Evolutionary conservation across 2,888 invertebrate genomes (phyloP).

Genomic region (Chrysopilus asiliformis): DNA sequence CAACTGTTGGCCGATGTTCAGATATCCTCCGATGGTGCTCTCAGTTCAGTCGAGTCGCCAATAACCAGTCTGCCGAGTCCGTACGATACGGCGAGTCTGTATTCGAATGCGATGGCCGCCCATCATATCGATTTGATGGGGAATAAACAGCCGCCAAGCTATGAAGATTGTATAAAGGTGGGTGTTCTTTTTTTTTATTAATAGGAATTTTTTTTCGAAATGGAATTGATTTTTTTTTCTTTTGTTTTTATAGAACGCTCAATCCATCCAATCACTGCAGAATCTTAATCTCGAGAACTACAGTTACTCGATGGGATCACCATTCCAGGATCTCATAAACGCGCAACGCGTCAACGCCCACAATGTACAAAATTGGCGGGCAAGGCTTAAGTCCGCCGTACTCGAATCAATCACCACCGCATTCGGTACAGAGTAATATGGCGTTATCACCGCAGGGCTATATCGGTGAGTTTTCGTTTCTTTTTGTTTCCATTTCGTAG

Average conservation of each 20-base stretch:
- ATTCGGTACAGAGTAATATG: slow-evolving; percentile 64
- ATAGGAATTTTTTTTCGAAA: too few relatives aligned
- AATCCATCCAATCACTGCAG: slow-evolving; percentile 47
- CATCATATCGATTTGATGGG: slow-evolving; percentile 42
- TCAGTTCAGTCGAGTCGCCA: slow-evolving; percentile 61
- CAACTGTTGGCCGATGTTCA: slow-evolving; percentile 39
- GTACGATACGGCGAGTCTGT: slow-evolving; percentile 70
- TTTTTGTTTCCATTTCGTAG: too few relatives aligned
- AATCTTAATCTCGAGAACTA: slow-evolving; percentile 46
- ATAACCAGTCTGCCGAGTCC: slow-evolving; percentile 64
- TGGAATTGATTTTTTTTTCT: too few relatives aligned
- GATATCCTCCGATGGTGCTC: slow-evolving; percentile 46
- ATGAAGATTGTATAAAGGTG: slow-evolving; percentile 80
- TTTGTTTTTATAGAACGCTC: slow-evolving; percentile 19
- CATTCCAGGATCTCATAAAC: slow-evolving; percentile 33
- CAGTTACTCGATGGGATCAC: slow-evolving; percentile 40
- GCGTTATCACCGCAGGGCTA: slow-evolving; percentile 59
- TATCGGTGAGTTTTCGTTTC: slow-evolving; percentile 43
- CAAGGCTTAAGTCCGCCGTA: slow-evolving; percentile 65
- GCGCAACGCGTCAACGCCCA: slow-evolving; percentile 23
- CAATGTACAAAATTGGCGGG: slow-evolving; percentile 33
- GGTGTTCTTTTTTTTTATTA: slow-evolving; percentile 8
- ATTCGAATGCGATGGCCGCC: slow-evolving; percentile 67
- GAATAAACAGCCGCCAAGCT: slow-evolving; percentile 74
- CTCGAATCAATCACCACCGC: slow-evolving; percentile 74